Evolutionary conservation across 2,888 invertebrate genomes (phyloP), one percentile per base, ranked within the genome.

Genomic region (Sipha maydis): DNA sequence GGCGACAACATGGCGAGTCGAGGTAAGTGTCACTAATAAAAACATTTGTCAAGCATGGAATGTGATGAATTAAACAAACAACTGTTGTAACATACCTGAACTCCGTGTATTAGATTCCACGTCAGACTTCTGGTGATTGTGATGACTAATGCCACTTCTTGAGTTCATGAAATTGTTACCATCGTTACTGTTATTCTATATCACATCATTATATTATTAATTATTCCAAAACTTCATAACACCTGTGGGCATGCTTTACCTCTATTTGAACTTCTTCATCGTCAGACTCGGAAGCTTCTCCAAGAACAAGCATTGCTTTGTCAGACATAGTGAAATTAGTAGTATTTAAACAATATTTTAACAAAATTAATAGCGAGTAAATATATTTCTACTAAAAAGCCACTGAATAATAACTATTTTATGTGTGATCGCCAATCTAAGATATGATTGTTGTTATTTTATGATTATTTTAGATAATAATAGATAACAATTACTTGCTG

Each of bases 301-400:
- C 86, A 4, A 88, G 38, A 41, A 88, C 86, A 17, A 88, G 86
- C 86, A 88, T 88, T 17, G 80, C 86, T 80, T 61, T 80, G 56
- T 80, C 80, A 0, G 86, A 88, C 86, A 88, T 88, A 28, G n/a
- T 56, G 73, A 11, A 34, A 21, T 11, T 48, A 14, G 14, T 11
- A 48, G 48, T 48, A 14, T 2, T 48, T 48, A 14, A 48, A 48
- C 11, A 48, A 14, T 48, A 48, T 48, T 48, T 14, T 1, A 48
- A 48, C 14, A 48, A 48, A 14, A 14, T 48, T 0, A 48, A 14
- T 48, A 3, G 14, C 8, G 48, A 14, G 14, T 48, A 48, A 14
- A 48, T 14, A 48, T 14, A 14, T 48, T 48, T 48, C 14, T 48
- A 11, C 48, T 48, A 2, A 48, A 48, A 14, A 48, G 14, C 14